Evolutionary conservation across 2,888 invertebrate species (phyloP).

Genomic region (Atrina japonica): DNA sequence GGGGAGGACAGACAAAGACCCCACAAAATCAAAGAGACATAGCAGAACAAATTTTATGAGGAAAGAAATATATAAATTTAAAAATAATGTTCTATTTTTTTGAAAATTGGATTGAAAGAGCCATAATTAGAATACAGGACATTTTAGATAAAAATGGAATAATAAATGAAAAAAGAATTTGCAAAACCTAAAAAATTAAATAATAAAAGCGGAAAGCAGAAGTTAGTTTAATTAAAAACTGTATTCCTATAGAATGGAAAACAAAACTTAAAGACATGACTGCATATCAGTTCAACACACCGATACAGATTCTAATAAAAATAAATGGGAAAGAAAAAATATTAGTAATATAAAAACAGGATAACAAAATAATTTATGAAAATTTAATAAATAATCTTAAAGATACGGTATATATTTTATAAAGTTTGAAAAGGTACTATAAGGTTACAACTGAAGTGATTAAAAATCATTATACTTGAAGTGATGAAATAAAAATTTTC

Average conservation of each 20-base stretch:
- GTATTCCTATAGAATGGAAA: background rate
- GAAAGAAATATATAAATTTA: constrained; percentile 11
- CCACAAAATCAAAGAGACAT: constrained; percentile 6
- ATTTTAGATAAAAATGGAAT: background rate
- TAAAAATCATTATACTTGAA: background rate
- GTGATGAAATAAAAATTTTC: background rate
- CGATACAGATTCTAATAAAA: background rate
- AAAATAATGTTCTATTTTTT: background rate
- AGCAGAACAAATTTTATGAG: constrained; percentile 9
- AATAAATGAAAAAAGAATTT: constrained; percentile 2
- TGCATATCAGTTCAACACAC: background rate
- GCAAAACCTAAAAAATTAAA: background rate
- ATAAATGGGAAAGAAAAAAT: background rate
- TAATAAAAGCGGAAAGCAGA: constrained; percentile 1
- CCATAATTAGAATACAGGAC: background rate
- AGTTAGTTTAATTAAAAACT: background rate
- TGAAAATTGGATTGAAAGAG: constrained; percentile 8
- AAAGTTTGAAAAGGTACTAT: background rate
- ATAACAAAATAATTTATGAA: constrained; percentile 3
- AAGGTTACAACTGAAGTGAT: background rate
- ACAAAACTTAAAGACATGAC: background rate
- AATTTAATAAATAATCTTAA: background rate
- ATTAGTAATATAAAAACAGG: background rate
- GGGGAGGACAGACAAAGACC: background rate
- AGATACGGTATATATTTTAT: background rate